phyloP scores from a whole-genome alignment of 1,140 invertebrate species.

The Drosophila ananassae region DNA sequence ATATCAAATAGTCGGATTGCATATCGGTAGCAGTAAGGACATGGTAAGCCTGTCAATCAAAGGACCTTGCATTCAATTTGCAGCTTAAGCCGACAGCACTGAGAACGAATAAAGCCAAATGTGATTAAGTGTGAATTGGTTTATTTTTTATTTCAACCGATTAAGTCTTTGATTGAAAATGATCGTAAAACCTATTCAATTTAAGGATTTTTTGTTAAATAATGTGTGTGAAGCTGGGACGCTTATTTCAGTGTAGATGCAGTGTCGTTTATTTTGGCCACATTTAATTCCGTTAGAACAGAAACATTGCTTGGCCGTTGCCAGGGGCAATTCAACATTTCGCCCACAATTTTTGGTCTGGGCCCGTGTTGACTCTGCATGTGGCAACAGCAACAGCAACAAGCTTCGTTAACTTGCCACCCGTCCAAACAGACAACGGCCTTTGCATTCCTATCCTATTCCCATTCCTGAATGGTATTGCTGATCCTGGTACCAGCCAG shows the following conservation, averaged over 20 bases:
- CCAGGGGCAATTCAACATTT: conserved; percentile 33
- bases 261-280: conserved; percentile 31
- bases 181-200: neutral
- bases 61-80: conserved; percentile 53
- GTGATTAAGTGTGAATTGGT: neutral
- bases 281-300: conserved; percentile 36
- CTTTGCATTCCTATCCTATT: conserved; percentile 20
- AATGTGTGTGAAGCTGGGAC: neutral
- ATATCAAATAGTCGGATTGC: conserved; percentile 1
- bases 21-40: neutral
- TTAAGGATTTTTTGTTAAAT: neutral
- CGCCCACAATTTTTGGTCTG: conserved; percentile 40
- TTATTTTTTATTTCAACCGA: neutral
- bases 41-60: conserved; percentile 49
- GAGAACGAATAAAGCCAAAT: neutral
- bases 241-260: neutral
- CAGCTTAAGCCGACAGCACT: conserved; percentile 17
- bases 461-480: neutral
- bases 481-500: conserved; percentile 33
- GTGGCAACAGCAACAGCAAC: conserved; percentile 37
- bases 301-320: conserved; percentile 19
- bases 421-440: conserved; percentile 48
- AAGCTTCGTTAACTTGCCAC: conserved; percentile 75
- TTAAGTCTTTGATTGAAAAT: neutral
- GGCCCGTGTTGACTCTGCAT: conserved; percentile 47